Evolutionary conservation across 2,797 vertebrate genomes (phyloP), one percentile per base, ranked within the genome.

Genomic region (Acanthurus tractus): DNA sequence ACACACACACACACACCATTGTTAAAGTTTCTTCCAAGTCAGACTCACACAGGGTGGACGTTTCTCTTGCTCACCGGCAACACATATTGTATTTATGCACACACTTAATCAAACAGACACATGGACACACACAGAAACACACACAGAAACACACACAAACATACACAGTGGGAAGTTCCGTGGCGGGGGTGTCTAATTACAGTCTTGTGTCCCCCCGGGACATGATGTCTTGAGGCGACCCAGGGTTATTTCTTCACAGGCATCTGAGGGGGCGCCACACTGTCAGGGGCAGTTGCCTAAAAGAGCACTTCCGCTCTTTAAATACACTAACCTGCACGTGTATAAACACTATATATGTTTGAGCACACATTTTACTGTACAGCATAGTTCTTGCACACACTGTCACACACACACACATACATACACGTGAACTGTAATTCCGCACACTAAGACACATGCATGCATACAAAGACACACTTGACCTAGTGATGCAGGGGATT

Each of bases 101-200:
- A 76, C 5, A 57, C 49, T 44, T 13, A 13, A 12, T 44, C n/a
- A 53, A 52, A 69, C 44, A 66, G 56, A 44, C 55, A 49, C 65
- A 54, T 57, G 54, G 40, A 53, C 45, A 46, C 22, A 61, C 56
- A 68, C 8, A 46, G 40, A 53, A 36, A 46, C 22, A 61, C 56
- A 68, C 8, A 46, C 38, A 34, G 57, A 63, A 46, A 49, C 25
- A 25, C 23, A 76, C 65, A 63, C 57, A 55, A 40, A 58, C 59
- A 59, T 18, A 76, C 59, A 78, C 56, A 64, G 34, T 59, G 42
- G 72, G 38, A 44, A 73, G 67, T 87, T 90, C 82, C 23, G 53
- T 72, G 68, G 77, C 71, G 83, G 52, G 61, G 81, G 73, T 5
- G 14, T 68, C 68, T 90, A 90, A 91, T 91, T 92, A 78, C 75